Evolutionary conservation across 2,113 vertebrate genomes (phyloP), one percentile per base, ranked within the genome.

Genomic region (Sapayoa aenigma): DNA sequence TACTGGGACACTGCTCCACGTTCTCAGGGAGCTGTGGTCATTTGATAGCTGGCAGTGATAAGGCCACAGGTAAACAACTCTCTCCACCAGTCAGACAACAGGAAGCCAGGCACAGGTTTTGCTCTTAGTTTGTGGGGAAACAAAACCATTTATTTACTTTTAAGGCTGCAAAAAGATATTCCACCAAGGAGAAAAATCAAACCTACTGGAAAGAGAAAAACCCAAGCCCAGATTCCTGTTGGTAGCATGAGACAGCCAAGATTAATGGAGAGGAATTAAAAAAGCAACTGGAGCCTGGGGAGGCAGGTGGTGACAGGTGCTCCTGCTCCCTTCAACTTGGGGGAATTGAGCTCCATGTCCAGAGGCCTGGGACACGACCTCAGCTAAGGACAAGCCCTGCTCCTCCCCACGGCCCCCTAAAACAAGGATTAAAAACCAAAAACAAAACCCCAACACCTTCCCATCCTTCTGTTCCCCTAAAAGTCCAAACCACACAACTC

Each of bases 211-310:
- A 69, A 65, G 23, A 37, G 25, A 60, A 35, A 20, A 8, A 8
- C 9, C 25, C 71, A 52, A 37, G 14, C 4, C 6, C 3, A 2
- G 62, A 77, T 65, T 66, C 59, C 69, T n/a, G 6, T 35, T 56
- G 62, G 44, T 12, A 44, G 69, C 0, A 0, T 2, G n/a, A 77
- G 84, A 44, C 4, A 0, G 41, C 21, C 0, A 0, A 47, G 44
- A 69, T 69, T 4, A 14, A 35, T 0, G 6, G 25, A 42, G 75
- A 52, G 50, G 62, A 35, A 77, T 7, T 81, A 13, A 87, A 52
- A 59, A 47, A 58, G 31, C 59, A n/a, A 2, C 75, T 69, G 78
- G 60, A 87, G 72, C 56, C 9, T 52, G 1, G 1, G 46, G 52
- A 71, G 69, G 69, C 60, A 60, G 81, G 42, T 2, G 5, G 77